These are phyloP conservation scores for Notothenia rossii DNA, from an alignment of 2,113 vertebrate genomes.

Conservation along the genomic window DNA sequence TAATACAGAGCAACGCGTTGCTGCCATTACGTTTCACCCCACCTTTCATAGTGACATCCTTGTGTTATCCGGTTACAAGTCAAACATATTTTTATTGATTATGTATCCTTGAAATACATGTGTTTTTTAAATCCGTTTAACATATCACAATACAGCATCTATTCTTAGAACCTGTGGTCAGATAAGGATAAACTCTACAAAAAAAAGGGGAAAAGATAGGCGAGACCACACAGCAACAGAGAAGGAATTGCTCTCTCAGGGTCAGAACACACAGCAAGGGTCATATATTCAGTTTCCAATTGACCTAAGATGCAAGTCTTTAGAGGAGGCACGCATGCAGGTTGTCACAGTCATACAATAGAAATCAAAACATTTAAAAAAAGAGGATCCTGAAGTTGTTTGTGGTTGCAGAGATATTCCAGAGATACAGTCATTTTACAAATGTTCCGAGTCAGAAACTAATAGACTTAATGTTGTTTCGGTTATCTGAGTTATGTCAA, in stretches of 20 bases:
- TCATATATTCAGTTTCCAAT: background rate
- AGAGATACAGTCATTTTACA: too few relatives aligned
- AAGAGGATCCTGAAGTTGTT: too few relatives aligned
- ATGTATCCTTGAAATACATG: background rate
- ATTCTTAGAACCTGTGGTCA: background rate
- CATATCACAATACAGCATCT: background rate
- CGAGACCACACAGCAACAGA: background rate
- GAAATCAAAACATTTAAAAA: too few relatives aligned
- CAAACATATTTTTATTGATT: background rate
- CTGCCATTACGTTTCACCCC: background rate
- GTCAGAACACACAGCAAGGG: background rate
- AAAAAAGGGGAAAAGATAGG: background rate
- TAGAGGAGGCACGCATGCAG: background rate
- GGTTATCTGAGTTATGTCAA: too few relatives aligned
- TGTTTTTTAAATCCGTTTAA: slow-evolving; percentile 4
- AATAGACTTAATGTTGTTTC: too few relatives aligned
- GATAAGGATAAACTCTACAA: slow-evolving; percentile 1
- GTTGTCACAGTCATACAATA: too few relatives aligned
- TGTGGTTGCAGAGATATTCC: too few relatives aligned
- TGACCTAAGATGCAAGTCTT: background rate
- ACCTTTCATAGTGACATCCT: background rate
- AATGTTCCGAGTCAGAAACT: too few relatives aligned
- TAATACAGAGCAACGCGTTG: slow-evolving; percentile 2
- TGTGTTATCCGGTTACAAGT: background rate
- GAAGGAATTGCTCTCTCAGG: background rate